Base-by-base conservation (phyloP, 2,797 vertebrate species). In the Sebastes cheni region DNA sequence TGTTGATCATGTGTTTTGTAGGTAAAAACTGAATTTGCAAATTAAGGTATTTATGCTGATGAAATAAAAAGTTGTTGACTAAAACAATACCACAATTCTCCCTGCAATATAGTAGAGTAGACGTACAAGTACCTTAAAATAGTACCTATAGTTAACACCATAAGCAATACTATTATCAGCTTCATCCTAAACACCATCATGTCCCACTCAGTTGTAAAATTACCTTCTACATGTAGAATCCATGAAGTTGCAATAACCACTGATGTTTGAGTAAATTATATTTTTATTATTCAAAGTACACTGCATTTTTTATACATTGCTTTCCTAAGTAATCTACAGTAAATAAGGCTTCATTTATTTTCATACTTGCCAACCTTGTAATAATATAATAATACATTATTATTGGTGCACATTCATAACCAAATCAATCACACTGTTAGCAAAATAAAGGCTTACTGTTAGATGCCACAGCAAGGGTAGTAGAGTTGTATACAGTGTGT, bases 231-330 rank as follows among this genome's bases (percentile, higher is more conserved):
- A 80, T 46, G 8, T 54, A 52, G 8, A 72, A 54, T 11, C 56
- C 12, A 22, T 16, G 3, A 22, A 69, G n/a, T 56, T 10, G 39
- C 5, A 73, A 66, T 29, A 64, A 67, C 75, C 66, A 77, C 12
- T 29, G 8, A 13, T 70, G 3, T 71, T 81, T 69, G 56, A 6
- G 12, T 69, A 69, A 80, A 85, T 77, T 11, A 66, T 4, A 58
- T 46, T 81, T 92, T 89, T 90, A 91, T 92, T 88, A 68, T 80
- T 81, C 29, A 83, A 88, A 77, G 34, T 85, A 86, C 91, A 94
- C 91, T 83, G 86, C 88, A 93, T 87, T 72, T 83, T 75, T 76
- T 77, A 81, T 80, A 86, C 34, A 80, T 72, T 78, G 29, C 66
- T 82, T 75, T 90, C 36, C 61, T 76, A 81, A 68, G 59, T 32